Percentiles rank a stretch among this genome's conserved stretches.
phyloP scores from a whole-genome alignment of 2,888 invertebrate genomes.

The Eilema sororculum region DNA sequence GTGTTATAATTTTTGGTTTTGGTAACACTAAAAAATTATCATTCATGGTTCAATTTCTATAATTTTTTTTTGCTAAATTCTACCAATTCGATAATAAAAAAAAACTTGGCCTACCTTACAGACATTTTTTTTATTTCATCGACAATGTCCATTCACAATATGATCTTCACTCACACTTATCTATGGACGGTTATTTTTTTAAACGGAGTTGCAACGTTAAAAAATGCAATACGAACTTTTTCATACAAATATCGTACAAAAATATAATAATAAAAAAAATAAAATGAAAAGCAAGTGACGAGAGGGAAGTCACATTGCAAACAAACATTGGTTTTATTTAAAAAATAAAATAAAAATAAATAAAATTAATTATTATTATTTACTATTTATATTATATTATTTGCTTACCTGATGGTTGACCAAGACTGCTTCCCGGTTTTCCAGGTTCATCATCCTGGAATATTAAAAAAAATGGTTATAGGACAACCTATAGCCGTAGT shows the following conservation, averaged over 20 bases:
- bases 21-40: conserved; percentile 52
- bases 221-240: conserved; percentile 28
- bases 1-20: neutral
- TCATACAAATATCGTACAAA: conserved; percentile 18
- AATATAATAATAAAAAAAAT: conserved; percentile 38
- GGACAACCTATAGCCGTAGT: too few relatives aligned
- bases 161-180: conserved; percentile 70
- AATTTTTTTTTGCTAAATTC: conserved; percentile 32
- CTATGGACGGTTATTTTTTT: conserved; percentile 47
- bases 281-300: conserved; percentile 73
- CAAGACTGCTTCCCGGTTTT: conserved; percentile 79
- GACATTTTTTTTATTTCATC: conserved; percentile 75
- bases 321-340: conserved; percentile 74
- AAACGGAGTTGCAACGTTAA: conserved; percentile 37
- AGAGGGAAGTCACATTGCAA: conserved; percentile 82
- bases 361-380: conserved; percentile 47
- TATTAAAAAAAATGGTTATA: neutral
- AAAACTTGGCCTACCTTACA: conserved; percentile 85
- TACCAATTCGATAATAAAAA: conserved; percentile 45
- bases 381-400: conserved; percentile 5
- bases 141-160: conserved; percentile 84
- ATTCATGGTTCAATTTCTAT: conserved; percentile 79
- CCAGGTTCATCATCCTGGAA: conserved; percentile 82
- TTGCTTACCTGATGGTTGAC: conserved; percentile 81
- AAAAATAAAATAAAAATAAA: conserved; percentile 54